Conservation (phyloP, 2,797 vertebrate species). For the Poecilia wingei region DNA sequence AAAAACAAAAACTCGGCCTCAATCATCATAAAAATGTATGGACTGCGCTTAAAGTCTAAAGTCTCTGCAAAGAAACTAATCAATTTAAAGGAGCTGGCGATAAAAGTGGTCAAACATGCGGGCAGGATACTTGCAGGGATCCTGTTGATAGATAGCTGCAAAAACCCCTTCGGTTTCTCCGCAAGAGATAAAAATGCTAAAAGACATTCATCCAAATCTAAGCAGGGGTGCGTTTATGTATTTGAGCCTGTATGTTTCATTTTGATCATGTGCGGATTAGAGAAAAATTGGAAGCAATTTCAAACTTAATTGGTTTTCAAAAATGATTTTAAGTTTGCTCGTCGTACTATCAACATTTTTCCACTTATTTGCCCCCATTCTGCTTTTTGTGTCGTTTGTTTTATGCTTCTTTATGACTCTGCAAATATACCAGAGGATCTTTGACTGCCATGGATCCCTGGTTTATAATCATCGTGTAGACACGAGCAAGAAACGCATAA, state of each 20-base stretch:
- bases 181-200: background rate
- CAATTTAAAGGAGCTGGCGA: background rate
- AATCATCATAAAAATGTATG: background rate
- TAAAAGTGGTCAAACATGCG: background rate
- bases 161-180: background rate
- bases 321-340: background rate
- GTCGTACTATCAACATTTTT: background rate
- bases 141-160: background rate
- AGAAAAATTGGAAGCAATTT: background rate
- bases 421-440: background rate
- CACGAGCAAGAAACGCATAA: slow-evolving; percentile 24
- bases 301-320: background rate
- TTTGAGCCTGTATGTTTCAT: background rate
- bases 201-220: background rate
- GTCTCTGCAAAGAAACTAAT: background rate
- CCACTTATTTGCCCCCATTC: background rate
- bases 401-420: slow-evolving; percentile 2
- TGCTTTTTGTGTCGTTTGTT: background rate
- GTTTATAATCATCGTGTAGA: background rate
- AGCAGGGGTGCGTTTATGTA: background rate
- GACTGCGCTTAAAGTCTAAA: background rate
- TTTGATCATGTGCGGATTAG: background rate
- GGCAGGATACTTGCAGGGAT: background rate
- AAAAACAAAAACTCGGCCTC: background rate
- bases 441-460: background rate